Conservation (phyloP, 2,888 invertebrate species). For the Nudaria mundana region DNA sequence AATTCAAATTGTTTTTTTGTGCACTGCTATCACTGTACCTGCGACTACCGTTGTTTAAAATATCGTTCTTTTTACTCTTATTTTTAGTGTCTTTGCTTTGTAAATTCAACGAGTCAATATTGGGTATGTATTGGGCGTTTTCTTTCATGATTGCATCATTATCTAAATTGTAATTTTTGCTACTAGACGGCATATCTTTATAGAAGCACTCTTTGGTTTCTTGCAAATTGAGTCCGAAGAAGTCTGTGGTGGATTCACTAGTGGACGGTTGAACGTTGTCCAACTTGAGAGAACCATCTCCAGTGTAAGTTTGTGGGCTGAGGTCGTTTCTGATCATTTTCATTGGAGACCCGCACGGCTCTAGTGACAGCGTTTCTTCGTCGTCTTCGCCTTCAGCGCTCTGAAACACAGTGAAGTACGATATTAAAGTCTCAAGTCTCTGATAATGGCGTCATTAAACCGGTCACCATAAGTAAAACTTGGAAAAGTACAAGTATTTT, state of each 20-base stretch:
- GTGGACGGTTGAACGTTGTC: slow-evolving; percentile 47
- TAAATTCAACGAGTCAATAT: slow-evolving; percentile 52
- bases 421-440: not conserved
- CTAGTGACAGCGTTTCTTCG: slow-evolving; percentile 79
- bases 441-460: no score
- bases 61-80: slow-evolving; percentile 50
- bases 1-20: slow-evolving; percentile 48
- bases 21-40: slow-evolving; percentile 68
- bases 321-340: slow-evolving; percentile 62
- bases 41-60: slow-evolving; percentile 62
- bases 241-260: slow-evolving; percentile 45
- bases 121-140: slow-evolving; percentile 40
- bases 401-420: slow-evolving; percentile 26
- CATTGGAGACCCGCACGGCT: slow-evolving; percentile 66
- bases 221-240: slow-evolving; percentile 60
- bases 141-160: slow-evolving; percentile 48
- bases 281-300: slow-evolving; percentile 26
- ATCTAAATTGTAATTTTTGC: slow-evolving; percentile 66
- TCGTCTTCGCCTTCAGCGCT: slow-evolving; percentile 82
- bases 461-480: no score
- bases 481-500: no score
- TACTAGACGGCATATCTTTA: slow-evolving; percentile 70
- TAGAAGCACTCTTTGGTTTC: slow-evolving; percentile 63
- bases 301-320: slow-evolving; percentile 42
- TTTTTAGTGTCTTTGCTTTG: slow-evolving; percentile 50